Evolutionary conservation across 2,113 vertebrate species (phyloP).

Genomic region (Crotalus helleri): DNA sequence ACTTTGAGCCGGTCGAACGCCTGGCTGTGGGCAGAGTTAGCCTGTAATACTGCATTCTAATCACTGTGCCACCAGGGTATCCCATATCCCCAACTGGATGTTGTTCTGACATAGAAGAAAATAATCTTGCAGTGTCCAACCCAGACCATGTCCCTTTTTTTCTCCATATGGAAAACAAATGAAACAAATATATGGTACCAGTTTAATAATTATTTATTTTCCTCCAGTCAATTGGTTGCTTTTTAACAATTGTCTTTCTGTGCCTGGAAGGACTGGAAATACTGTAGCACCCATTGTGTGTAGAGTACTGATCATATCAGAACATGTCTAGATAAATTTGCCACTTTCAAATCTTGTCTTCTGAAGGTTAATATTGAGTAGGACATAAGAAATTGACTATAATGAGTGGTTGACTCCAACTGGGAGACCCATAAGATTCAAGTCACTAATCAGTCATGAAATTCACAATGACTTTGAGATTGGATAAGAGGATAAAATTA

Average conservation of each 20-base stretch:
- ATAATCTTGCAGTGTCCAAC: background rate
- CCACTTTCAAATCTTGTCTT: background rate
- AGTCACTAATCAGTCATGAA: background rate
- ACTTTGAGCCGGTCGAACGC: background rate
- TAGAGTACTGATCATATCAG: background rate
- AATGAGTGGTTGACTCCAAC: background rate
- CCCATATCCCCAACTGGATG: background rate
- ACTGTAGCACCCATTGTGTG: background rate
- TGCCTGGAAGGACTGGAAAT: background rate
- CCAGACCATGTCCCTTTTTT: background rate
- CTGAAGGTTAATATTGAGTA: background rate
- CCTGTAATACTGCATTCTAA: background rate
- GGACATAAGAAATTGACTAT: background rate
- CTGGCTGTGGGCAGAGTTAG: background rate
- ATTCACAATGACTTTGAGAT: background rate
- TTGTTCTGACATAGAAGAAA: background rate
- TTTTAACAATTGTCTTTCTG: background rate
- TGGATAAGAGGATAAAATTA: background rate
- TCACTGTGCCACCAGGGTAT: background rate
- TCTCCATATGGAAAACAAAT: background rate
- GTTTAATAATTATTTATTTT: background rate
- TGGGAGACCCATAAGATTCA: background rate
- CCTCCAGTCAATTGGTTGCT: background rate
- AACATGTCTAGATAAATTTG: background rate
- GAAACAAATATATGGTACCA: background rate